Percentiles rank a stretch among this genome's conserved stretches.
Conservation (phyloP, 1,140 invertebrate species). For the Physella acuta region DNA sequence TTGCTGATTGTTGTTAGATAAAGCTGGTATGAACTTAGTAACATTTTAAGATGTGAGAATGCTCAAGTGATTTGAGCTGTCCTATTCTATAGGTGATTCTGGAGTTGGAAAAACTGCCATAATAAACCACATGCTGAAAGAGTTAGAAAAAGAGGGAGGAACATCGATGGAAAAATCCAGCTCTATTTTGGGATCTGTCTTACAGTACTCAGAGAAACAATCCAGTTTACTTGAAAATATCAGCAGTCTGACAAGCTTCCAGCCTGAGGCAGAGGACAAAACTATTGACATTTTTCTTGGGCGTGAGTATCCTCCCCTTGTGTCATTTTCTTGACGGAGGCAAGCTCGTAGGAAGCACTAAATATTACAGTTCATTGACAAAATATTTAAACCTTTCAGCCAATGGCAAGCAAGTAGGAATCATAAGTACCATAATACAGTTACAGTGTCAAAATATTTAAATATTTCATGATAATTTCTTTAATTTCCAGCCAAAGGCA, state of each 20-base stretch:
- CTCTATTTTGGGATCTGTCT: slow-evolving; percentile 52
- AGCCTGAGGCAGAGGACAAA: slow-evolving; percentile 29
- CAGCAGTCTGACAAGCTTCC: slow-evolving; percentile 46
- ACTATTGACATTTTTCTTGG: slow-evolving; percentile 36
- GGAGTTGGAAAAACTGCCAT: slow-evolving; percentile 60
- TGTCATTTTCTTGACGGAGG: no score
- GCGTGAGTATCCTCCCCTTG: no score
- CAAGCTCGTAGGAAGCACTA: no score
- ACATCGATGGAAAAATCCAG: slow-evolving; percentile 41
- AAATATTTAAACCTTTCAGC: no score
- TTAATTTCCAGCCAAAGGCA: slow-evolving; percentile 37
- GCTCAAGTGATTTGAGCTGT: no score
- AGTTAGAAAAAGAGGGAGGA: slow-evolving; percentile 51
- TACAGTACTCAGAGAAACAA: slow-evolving; percentile 55
- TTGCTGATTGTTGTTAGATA: no score
- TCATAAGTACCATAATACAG: slow-evolving; percentile 53
- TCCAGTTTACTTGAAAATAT: slow-evolving; percentile 53
- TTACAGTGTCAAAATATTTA: no score
- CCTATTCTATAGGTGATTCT: slow-evolving; percentile 50
- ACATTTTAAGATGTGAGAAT: no score
- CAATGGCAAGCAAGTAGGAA: no score
- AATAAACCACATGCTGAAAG: slow-evolving; percentile 53
- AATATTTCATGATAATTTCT: no score
- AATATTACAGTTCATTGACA: no score
- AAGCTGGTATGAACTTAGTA: no score